These are phyloP conservation scores for Gnathonemus echidnorhynchus DNA, from an alignment of 2,113 vertebrate genomes.

Conservation along the genomic window DNA sequence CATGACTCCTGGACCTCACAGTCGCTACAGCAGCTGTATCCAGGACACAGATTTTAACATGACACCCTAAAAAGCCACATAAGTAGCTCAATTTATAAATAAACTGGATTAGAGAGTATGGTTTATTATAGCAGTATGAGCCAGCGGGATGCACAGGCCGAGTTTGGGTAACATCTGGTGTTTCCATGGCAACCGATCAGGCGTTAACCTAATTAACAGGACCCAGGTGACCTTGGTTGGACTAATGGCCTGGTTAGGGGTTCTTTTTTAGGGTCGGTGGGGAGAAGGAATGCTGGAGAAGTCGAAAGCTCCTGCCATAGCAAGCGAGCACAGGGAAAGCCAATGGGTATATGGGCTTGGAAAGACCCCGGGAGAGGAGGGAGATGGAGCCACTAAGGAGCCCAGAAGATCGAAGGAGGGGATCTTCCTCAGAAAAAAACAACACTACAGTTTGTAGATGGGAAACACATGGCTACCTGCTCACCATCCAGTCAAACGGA, in stretches of 20 bases:
- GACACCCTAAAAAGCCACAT: background rate
- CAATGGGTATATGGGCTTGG: background rate
- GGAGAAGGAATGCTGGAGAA: background rate
- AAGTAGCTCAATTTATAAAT: background rate
- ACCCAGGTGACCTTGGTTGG: conserved; percentile 2
- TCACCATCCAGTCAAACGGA: background rate
- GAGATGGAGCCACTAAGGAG: background rate
- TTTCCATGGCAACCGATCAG: background rate
- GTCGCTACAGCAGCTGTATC: background rate
- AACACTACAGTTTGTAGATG: background rate
- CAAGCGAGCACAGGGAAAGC: background rate
- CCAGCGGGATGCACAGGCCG: background rate
- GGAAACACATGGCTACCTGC: background rate
- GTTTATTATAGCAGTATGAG: background rate
- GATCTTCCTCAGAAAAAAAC: background rate
- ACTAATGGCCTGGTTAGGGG: conserved; percentile 1
- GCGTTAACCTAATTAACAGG: background rate
- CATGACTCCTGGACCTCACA: background rate
- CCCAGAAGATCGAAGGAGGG: background rate
- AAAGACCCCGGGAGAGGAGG: background rate
- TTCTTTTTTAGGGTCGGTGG: background rate
- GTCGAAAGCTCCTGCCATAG: background rate
- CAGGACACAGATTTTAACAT: background rate
- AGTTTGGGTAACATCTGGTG: background rate
- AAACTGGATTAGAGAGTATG: background rate